Conservation (phyloP, 2,888 invertebrate genomes). For the Hypselothyrea guttata region DNA sequence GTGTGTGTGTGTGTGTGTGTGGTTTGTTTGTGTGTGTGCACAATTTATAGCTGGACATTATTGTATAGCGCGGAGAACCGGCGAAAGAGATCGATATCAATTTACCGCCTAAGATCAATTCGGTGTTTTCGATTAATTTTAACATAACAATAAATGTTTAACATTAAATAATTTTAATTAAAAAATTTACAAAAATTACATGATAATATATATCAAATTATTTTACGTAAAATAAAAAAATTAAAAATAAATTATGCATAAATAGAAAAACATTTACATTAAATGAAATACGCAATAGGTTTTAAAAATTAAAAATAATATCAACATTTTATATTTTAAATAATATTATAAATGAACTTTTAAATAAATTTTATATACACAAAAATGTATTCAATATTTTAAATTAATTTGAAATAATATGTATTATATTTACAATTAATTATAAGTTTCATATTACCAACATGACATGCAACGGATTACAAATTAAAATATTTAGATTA, state of each 20-base stretch:
- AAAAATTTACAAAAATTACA: neutral
- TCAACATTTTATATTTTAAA: too few relatives aligned
- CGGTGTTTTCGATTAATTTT: neutral
- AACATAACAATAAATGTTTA: neutral
- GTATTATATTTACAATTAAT: too few relatives aligned
- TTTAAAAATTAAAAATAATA: neutral
- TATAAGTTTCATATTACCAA: too few relatives aligned
- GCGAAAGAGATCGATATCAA: constrained; percentile 5
- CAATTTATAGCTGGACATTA: constrained; percentile 13
- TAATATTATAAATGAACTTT: too few relatives aligned
- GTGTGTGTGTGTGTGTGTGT: constrained; percentile 12
- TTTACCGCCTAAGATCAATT: too few relatives aligned
- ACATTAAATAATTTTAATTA: neutral
- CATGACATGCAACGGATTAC: too few relatives aligned
- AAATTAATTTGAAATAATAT: too few relatives aligned
- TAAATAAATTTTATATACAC: too few relatives aligned
- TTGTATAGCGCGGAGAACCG: constrained; percentile 7
- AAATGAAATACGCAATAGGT: neutral
- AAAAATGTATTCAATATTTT: too few relatives aligned
- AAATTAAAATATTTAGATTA: too few relatives aligned
- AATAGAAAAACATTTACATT: neutral
- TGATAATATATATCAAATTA: neutral
- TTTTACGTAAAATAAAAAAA: too few relatives aligned
- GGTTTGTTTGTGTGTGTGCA: neutral
- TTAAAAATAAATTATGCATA: neutral